phyloP scores from a whole-genome alignment of 2,888 invertebrate genomes.

The Strigamia maritima region DNA sequence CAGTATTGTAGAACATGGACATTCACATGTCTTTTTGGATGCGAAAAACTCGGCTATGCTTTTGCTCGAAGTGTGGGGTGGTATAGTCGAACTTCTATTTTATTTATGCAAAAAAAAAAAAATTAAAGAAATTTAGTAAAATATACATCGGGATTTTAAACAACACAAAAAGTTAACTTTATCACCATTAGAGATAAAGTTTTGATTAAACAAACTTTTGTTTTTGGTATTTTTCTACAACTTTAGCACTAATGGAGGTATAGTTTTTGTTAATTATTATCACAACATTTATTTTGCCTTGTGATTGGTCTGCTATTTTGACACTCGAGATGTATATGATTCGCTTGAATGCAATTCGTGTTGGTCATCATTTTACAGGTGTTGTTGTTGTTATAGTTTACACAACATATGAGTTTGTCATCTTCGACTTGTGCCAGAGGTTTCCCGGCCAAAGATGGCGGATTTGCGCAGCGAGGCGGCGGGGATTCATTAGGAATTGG shows the following conservation, averaged over 20 bases:
- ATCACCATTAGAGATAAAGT: no score
- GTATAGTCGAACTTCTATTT: not conserved
- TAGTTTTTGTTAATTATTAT: no score
- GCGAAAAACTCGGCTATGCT: not conserved
- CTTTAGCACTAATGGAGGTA: no score
- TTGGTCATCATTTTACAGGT: no score
- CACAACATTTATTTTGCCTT: no score
- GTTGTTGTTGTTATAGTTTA: not conserved
- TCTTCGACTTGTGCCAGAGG: not conserved
- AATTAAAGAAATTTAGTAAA: not conserved
- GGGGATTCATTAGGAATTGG: not conserved
- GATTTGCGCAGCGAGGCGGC: constrained; percentile 12
- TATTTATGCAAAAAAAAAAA: not conserved
- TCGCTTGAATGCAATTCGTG: no score
- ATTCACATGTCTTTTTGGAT: not conserved
- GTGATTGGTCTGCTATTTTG: not conserved
- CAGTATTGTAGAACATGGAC: no score
- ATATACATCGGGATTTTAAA: no score
- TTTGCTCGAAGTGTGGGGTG: not conserved
- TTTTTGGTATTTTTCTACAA: no score
- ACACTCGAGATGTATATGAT: not conserved
- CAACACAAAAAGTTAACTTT: no score
- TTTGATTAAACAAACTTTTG: no score
- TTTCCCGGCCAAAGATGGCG: constrained; percentile 1
- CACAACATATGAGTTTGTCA: not conserved